A percentile compares a stretch with the other conserved stretches of the same genome.
Conservation (phyloP, 2,797 vertebrate genomes). For the Pipistrellus nathusii region DNA sequence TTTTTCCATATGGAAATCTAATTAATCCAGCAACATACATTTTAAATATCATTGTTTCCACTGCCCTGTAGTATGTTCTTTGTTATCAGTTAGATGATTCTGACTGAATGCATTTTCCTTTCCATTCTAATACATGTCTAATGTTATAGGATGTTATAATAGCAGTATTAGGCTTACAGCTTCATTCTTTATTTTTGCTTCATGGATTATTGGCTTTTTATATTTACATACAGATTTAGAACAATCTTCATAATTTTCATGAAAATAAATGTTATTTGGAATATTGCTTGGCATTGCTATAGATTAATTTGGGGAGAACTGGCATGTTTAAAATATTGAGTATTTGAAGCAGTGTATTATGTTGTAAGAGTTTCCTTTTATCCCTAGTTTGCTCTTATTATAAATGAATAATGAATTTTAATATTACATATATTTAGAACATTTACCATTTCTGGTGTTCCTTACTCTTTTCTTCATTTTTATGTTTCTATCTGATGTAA, state of each 20-base stretch:
- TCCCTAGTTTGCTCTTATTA: neutral
- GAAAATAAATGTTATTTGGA: neutral
- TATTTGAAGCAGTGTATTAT: neutral
- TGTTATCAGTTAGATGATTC: neutral
- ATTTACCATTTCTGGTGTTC: neutral
- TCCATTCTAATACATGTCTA: neutral
- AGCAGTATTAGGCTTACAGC: neutral
- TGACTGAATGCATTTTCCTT: neutral
- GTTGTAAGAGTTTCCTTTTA: neutral
- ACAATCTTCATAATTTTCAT: neutral
- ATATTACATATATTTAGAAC: neutral
- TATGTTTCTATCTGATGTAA: neutral
- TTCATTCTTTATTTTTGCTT: slow-evolving; percentile 5
- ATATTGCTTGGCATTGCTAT: neutral
- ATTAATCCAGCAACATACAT: neutral
- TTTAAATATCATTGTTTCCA: neutral
- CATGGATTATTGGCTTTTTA: neutral
- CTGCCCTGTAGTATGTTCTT: neutral
- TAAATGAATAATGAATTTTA: neutral
- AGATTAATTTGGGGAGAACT: neutral
- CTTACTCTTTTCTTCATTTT: neutral
- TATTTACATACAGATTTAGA: neutral
- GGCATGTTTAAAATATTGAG: neutral
- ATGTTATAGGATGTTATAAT: neutral
- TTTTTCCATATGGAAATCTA: neutral